Evolutionary conservation across 1,140 invertebrate genomes (phyloP), one percentile per base, ranked within the genome.

Genomic region (Trypoxylus dichotomus): DNA sequence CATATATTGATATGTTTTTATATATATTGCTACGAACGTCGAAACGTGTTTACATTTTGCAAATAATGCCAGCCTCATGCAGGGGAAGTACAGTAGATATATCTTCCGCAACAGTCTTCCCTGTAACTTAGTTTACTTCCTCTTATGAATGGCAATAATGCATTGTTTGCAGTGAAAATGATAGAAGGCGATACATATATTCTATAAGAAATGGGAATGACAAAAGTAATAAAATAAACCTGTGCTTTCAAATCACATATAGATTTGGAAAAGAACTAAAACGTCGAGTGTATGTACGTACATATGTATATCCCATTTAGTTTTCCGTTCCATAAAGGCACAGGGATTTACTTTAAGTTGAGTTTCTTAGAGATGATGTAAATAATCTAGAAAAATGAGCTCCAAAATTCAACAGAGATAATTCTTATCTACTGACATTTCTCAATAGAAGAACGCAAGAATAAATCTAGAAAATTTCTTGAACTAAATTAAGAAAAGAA

Each of bases 61-160:
- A 68, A 19, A 15, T 29, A 68, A 68, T 68, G 24, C 60, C 24
- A 10, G 21, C 27, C 24, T 54, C 60, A 2, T 68, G 8, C 15
- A 68, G 60, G 11, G 21, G 60, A 68, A 68, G 27, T 68, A 68
- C 60, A 68, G 27, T 68, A 68, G 60, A 68, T 68, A 27, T 13
- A 68, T 68, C 60, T 68, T 29, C 60, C 27, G 11, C 27, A 24
- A 68, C 60, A 68, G 60, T 25, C 60, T 29, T 27, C 19, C 24
- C 60, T 68, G 27, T 24, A 68, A 68, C 60, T 68, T 68, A 24
- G 7, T 24, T 68, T 68, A 68, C 15, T 25, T 68, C 24, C 8
- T 7, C 11, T 68, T 27, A 25, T 68, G 47, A 54, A 68, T 29
- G 21, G 60, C 60, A 68, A 68, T 27, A 27, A 29, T 68, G 60